A percentile compares a stretch with the other conserved stretches of the same genome.
Conservation (phyloP, 1,140 invertebrate genomes). For the Amphibalanus amphitrite region DNA sequence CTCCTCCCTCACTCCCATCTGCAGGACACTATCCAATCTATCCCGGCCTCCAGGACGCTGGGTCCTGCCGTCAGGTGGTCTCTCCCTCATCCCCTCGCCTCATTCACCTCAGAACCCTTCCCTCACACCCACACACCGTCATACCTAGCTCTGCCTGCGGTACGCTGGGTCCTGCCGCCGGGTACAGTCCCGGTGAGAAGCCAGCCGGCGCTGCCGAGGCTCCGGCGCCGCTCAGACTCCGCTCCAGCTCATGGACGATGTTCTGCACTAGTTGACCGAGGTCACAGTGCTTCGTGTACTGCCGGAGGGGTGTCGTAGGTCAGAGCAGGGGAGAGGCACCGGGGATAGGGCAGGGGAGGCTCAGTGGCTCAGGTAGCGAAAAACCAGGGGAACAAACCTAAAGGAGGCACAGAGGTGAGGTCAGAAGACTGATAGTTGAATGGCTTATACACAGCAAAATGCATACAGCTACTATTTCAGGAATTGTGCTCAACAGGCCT, state of each 20-base stretch:
- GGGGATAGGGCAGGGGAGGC: neutral
- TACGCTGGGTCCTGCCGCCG: neutral
- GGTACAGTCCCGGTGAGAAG: neutral
- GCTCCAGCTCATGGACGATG: neutral
- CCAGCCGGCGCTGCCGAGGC: neutral
- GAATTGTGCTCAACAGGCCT: no score
- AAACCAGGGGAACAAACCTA: no score
- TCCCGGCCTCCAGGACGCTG: no score
- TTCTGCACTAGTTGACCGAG: neutral
- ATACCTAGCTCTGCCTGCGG: neutral
- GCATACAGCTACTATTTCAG: no score
- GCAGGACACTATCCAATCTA: no score
- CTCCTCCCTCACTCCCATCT: no score
- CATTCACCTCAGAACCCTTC: no score
- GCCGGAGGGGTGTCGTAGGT: neutral
- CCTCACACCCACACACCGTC: neutral
- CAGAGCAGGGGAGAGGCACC: neutral
- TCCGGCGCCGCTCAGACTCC: neutral
- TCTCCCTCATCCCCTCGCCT: no score
- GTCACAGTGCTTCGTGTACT: constrained; percentile 1
- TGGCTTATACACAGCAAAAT: no score
- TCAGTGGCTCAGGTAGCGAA: neutral
- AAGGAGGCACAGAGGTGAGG: no score
- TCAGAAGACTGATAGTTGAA: no score
- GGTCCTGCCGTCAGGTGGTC: no score